Evolutionary conservation across 2,888 invertebrate genomes (phyloP).

Genomic region (Margaritifera margaritifera): DNA sequence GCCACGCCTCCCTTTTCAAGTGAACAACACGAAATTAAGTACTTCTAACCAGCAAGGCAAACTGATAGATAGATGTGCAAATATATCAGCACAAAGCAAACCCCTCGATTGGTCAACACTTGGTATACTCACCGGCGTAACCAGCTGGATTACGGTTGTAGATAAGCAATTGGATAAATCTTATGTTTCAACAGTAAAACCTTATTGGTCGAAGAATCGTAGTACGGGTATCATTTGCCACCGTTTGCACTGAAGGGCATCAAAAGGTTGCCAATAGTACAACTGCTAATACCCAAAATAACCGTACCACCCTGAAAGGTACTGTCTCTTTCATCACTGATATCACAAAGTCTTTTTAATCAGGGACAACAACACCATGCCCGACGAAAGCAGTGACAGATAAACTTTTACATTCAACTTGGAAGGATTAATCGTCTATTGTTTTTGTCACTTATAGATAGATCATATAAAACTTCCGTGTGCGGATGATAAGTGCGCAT

Average conservation of each 20-base stretch:
- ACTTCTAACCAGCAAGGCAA: not conserved
- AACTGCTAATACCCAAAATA: no score
- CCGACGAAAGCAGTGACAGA: not conserved
- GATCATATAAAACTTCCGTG: no score
- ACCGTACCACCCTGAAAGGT: no score
- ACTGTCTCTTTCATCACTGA: no score
- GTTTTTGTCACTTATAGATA: no score
- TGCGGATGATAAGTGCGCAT: no score
- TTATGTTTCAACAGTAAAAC: conserved; percentile 1
- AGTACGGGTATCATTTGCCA: not conserved
- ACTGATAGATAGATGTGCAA: conserved; percentile 25
- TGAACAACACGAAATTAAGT: conserved; percentile 2
- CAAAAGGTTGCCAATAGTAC: no score
- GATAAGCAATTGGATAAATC: conserved; percentile 7
- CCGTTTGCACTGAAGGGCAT: not conserved
- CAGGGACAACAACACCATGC: no score
- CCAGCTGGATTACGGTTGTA: conserved; percentile 18
- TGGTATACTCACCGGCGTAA: conserved; percentile 9
- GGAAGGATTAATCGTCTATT: not conserved
- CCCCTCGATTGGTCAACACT: conserved; percentile 11
- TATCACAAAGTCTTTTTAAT: no score
- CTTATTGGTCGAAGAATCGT: not conserved
- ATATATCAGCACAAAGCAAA: conserved; percentile 8
- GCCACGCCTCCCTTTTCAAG: no score
- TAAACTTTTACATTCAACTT: not conserved